Percentiles rank a stretch among this genome's conserved stretches.
These are phyloP conservation scores for Mustela lutreola DNA, from an alignment of 2,113 vertebrate genomes.

Conservation along the genomic window DNA sequence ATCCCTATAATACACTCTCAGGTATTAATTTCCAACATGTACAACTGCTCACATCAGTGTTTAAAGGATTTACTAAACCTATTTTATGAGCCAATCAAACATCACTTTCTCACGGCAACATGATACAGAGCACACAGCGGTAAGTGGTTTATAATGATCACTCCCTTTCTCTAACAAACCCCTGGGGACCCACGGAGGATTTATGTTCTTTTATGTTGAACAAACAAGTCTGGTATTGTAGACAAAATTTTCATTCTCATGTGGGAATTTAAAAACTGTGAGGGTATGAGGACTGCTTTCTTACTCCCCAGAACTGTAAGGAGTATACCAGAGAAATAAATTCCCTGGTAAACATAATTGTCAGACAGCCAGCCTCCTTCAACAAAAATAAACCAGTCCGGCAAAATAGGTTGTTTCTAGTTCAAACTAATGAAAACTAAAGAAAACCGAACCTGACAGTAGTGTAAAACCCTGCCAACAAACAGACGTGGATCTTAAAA, in stretches of 20 bases:
- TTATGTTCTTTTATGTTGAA: constrained; percentile 85
- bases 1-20: constrained; percentile 54
- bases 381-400: constrained; percentile 72
- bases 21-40: constrained; percentile 79
- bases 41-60: constrained; percentile 69
- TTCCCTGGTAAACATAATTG: constrained; percentile 65
- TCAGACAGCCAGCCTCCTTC: constrained; percentile 59
- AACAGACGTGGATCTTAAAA: constrained; percentile 54
- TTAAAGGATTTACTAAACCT: constrained; percentile 85
- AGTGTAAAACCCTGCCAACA: constrained; percentile 51
- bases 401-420: constrained; percentile 62
- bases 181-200: constrained; percentile 76
- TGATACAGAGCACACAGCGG: constrained; percentile 69
- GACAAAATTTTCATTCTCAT: constrained; percentile 79
- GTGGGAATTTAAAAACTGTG: constrained; percentile 71
- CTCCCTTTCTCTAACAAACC: constrained; percentile 75
- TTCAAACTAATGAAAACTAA: constrained; percentile 41
- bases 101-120: constrained; percentile 83
- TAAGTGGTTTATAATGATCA: constrained; percentile 83
- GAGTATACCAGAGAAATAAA: constrained; percentile 59
- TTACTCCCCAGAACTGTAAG: constrained; percentile 48
- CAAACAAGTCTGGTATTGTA: constrained; percentile 83
- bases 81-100: constrained; percentile 82
- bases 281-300: constrained; percentile 54
- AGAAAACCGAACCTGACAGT: not conserved